These are phyloP conservation scores for Horisme vitalbata DNA, from an alignment of 2,888 invertebrate genomes.

Conservation along the genomic window DNA sequence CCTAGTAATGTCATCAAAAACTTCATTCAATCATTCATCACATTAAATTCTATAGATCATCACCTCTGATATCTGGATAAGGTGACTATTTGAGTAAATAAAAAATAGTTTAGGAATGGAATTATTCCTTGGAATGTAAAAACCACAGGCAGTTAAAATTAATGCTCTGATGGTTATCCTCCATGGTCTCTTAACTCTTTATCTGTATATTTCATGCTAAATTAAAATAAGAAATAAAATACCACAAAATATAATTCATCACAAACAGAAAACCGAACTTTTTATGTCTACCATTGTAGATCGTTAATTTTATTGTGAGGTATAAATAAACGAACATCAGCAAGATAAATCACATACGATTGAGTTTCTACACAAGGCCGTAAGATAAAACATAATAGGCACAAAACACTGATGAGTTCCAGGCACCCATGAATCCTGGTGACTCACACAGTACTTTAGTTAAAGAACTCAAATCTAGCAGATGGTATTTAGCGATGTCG, in stretches of 20 bases:
- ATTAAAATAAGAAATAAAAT: constrained; percentile 33
- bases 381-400: constrained; percentile 45
- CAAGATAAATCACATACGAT: constrained; percentile 50
- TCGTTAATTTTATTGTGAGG: constrained; percentile 53
- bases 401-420: constrained; percentile 36
- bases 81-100: constrained; percentile 17
- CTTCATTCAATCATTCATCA: constrained; percentile 2
- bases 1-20: constrained; percentile 8
- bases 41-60: constrained; percentile 3
- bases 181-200: constrained; percentile 28
- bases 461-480: constrained; percentile 11
- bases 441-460: background rate
- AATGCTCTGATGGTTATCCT: constrained; percentile 32
- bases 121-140: constrained; percentile 30
- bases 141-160: constrained; percentile 38
- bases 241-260: constrained; percentile 37
- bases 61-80: constrained; percentile 9
- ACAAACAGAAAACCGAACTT: constrained; percentile 41
- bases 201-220: constrained; percentile 33
- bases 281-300: constrained; percentile 44
- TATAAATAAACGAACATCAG: constrained; percentile 52
- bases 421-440: constrained; percentile 30
- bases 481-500: constrained; percentile 1
- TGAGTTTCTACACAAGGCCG: constrained; percentile 33
- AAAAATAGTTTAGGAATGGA: constrained; percentile 23